Conservation (phyloP, 2,113 vertebrate species). For the Aramus guarauna region DNA sequence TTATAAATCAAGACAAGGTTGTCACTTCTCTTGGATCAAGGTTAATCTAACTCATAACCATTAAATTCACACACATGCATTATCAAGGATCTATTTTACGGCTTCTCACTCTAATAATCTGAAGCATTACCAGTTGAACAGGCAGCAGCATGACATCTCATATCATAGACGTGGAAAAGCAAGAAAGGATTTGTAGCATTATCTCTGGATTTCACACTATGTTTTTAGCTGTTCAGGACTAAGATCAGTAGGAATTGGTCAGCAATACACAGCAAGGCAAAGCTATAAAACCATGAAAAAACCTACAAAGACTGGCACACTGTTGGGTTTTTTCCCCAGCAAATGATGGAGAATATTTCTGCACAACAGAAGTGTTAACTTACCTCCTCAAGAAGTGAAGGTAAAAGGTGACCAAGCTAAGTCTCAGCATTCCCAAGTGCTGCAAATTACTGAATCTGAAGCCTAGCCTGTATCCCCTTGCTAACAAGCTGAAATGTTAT, state of each 20-base stretch:
- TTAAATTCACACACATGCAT: background rate
- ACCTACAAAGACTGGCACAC: background rate
- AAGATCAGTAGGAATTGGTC: background rate
- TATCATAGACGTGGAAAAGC: background rate
- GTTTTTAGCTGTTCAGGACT: background rate
- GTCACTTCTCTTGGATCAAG: background rate
- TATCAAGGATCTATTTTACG: background rate
- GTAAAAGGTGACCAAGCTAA: background rate
- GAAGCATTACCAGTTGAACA: background rate
- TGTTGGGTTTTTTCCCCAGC: background rate
- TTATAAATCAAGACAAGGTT: constrained; percentile 6
- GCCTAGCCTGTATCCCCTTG: background rate
- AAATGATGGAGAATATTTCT: background rate
- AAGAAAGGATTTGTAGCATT: background rate
- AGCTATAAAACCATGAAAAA: background rate
- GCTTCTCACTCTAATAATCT: background rate
- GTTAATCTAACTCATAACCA: background rate
- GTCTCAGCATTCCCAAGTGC: background rate
- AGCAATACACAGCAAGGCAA: background rate
- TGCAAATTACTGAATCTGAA: background rate
- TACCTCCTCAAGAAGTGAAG: background rate
- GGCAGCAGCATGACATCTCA: background rate
- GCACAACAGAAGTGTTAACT: background rate
- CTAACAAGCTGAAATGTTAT: background rate
- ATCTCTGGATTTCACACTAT: background rate